These are phyloP conservation scores for Prosapia bicincta DNA, from an alignment of 2,888 invertebrate genomes.

Conservation along the genomic window DNA sequence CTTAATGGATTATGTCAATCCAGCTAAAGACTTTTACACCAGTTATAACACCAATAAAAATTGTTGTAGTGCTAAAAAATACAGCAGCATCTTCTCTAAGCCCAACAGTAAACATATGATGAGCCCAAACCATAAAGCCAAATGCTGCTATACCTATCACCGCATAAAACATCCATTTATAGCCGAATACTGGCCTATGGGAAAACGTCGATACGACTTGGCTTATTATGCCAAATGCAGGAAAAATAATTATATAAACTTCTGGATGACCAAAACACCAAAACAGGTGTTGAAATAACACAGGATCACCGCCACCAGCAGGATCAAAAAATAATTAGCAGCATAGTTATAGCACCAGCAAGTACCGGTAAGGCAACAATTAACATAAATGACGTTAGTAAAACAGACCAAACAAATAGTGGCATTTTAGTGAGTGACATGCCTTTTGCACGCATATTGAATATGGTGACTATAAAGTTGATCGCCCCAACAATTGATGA, in stretches of 20 bases:
- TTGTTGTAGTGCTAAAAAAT: no score
- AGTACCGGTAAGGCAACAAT: conserved; percentile 68
- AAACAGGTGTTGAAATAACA: conserved; percentile 79
- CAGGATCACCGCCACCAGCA: conserved; percentile 73
- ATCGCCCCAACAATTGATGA: no score
- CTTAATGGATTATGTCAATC: no score
- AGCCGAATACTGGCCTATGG: conserved; percentile 61
- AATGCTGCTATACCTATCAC: conserved; percentile 76
- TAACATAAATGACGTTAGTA: conserved; percentile 46
- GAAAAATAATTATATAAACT: conserved; percentile 58
- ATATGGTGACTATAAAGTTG: no score
- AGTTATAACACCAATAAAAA: no score
- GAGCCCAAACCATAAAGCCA: conserved; percentile 67
- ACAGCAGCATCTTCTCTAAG: no score
- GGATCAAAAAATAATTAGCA: conserved; percentile 80
- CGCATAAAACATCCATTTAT: conserved; percentile 77
- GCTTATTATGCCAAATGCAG: conserved; percentile 78
- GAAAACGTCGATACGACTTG: conserved; percentile 57
- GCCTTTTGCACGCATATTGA: no score
- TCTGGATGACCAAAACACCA: conserved; percentile 85
- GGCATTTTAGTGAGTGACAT: no score
- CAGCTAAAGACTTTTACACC: no score
- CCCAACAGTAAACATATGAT: no score
- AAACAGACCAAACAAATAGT: no score
- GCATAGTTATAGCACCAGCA: conserved; percentile 76